Conservation (phyloP, 92 coral and sea anemone species). For the Nematostella vectensis region DNA sequence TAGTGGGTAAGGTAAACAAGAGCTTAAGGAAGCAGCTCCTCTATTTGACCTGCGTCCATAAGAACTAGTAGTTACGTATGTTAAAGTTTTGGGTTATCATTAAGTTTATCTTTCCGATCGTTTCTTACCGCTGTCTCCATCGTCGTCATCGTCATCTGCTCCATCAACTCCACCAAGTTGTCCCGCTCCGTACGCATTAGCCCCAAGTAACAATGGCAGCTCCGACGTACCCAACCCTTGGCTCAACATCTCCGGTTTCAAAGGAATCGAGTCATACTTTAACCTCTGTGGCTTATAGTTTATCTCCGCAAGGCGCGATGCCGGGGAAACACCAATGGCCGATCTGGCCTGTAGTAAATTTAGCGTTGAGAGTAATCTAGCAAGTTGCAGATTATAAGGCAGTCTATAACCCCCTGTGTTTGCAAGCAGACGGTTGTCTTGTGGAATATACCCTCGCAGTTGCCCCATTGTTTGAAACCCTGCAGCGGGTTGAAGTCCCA, state of each 20-base stretch:
- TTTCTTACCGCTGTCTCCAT: constrained; percentile 20
- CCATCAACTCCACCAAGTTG: neutral
- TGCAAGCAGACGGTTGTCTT: constrained; percentile 38
- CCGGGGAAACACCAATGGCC: constrained; percentile 5
- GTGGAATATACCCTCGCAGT: constrained; percentile 40
- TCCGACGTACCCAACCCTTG: constrained; percentile 29
- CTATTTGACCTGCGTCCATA: too few species aligned
- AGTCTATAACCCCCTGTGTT: constrained; percentile 42
- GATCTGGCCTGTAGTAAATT: constrained; percentile 39
- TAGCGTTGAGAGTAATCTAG: constrained; percentile 53
- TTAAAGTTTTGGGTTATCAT: too few species aligned
- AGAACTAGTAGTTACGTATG: too few species aligned
- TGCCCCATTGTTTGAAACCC: constrained; percentile 51
- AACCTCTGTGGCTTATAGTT: constrained; percentile 46
- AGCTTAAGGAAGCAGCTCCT: too few species aligned
- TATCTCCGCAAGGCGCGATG: constrained; percentile 30
- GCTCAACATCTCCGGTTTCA: constrained; percentile 38
- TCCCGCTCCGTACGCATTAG: constrained; percentile 3
- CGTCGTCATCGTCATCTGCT: constrained; percentile 23
- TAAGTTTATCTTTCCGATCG: too few species aligned
- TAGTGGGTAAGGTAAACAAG: too few species aligned
- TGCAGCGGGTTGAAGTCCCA: constrained; percentile 52
- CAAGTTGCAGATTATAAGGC: constrained; percentile 55
- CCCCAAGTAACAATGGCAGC: constrained; percentile 18
- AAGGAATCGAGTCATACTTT: constrained; percentile 71